Percentiles rank a stretch among this genome's conserved stretches.
These are phyloP conservation scores for Atrichornis clamosus DNA, from an alignment of 2,113 vertebrate species.

Conservation along the genomic window DNA sequence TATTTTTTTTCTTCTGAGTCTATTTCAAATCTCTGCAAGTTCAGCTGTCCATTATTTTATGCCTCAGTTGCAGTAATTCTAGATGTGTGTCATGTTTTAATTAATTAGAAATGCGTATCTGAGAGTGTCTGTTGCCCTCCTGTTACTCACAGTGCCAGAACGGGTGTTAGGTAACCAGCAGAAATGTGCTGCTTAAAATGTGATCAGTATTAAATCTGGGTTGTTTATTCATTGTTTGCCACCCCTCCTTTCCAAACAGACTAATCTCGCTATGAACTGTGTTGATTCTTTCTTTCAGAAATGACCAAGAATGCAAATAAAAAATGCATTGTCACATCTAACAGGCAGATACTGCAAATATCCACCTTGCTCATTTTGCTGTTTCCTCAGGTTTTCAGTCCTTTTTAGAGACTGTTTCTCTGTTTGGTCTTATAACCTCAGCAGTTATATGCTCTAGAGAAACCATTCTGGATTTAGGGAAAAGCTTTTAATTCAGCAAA, in stretches of 20 bases:
- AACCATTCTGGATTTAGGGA: not conserved
- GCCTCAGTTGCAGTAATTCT: not conserved
- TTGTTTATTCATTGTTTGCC: slow-evolving; percentile 23
- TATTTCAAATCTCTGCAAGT: not conserved
- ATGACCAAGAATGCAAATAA: not conserved
- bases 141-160: not conserved
- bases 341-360: not conserved
- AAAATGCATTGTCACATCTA: not conserved
- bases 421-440: not conserved
- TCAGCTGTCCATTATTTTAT: slow-evolving; percentile 1
- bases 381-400: not conserved
- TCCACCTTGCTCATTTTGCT: not conserved
- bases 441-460: not conserved
- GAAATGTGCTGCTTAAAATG: not conserved
- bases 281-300: slow-evolving; percentile 16
- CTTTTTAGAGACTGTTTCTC: not conserved
- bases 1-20: not conserved
- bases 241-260: not conserved
- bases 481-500: not conserved
- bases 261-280: slow-evolving; percentile 26
- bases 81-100: not conserved
- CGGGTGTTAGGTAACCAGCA: not conserved
- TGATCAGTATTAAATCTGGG: not conserved
- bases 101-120: not conserved
- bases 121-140: not conserved